Percentiles rank a stretch among this genome's conserved stretches.
These are phyloP conservation scores for Onthophagus taurus DNA, from an alignment of 1,140 invertebrate species.

Conservation along the genomic window DNA sequence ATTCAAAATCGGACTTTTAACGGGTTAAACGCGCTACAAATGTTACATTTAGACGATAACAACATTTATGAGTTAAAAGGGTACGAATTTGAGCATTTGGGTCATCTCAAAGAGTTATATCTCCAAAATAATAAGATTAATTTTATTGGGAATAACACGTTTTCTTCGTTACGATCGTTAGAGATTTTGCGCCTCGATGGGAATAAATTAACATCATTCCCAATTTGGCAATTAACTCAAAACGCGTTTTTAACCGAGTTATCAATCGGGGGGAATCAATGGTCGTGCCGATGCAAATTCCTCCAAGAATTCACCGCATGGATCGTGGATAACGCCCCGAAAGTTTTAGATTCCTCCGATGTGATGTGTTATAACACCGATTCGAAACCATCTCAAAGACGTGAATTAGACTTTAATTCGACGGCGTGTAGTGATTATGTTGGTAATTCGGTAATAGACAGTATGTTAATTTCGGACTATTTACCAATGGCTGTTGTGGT, in stretches of 20 bases:
- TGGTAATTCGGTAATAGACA: slow-evolving; percentile 71
- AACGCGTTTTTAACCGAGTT: slow-evolving; percentile 63
- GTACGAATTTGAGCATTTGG: slow-evolving; percentile 81
- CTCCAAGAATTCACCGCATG: slow-evolving; percentile 76
- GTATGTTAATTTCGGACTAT: slow-evolving; percentile 73
- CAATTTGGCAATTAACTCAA: slow-evolving; percentile 70
- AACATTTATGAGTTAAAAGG: slow-evolving; percentile 68
- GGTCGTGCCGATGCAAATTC: slow-evolving; percentile 86
- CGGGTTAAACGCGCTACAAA: slow-evolving; percentile 69
- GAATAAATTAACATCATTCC: slow-evolving; percentile 70
- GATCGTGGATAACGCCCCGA: slow-evolving; percentile 70
- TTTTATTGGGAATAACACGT: slow-evolving; percentile 70
- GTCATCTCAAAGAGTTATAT: slow-evolving; percentile 71
- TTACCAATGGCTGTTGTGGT: slow-evolving; percentile 74
- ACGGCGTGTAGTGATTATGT: slow-evolving; percentile 75
- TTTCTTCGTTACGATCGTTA: slow-evolving; percentile 65
- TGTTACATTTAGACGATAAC: slow-evolving; percentile 80
- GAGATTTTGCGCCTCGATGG: slow-evolving; percentile 75
- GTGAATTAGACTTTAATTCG: slow-evolving; percentile 69
- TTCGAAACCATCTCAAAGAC: slow-evolving; percentile 56
- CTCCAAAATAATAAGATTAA: slow-evolving; percentile 77
- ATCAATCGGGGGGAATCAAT: slow-evolving; percentile 69
- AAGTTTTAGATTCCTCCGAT: slow-evolving; percentile 65
- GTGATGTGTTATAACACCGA: slow-evolving; percentile 74
- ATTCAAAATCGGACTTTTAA: slow-evolving; percentile 91